Base-by-base conservation (phyloP, 2,888 invertebrate species). In the Mythimna vitellina region DNA sequence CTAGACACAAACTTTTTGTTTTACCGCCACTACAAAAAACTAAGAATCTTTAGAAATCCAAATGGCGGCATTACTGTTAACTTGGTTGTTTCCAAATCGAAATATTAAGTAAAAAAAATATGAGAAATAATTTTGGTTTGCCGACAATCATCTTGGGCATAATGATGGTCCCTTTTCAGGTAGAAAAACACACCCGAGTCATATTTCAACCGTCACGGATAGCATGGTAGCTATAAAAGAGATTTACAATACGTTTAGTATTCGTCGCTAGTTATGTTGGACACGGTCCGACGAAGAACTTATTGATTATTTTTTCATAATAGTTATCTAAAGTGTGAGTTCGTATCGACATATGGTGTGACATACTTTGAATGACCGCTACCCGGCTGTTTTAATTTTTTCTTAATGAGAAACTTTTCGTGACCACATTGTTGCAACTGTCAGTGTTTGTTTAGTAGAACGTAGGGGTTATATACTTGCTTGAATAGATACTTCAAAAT, bases 111-210 rank as follows among this genome's bases (percentile, higher is more conserved):
- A 91, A 91, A 92, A 89, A 93, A 92, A 90, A 88, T 46, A 88
- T 88, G 87, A 87, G 89, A 93, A 93, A 94, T 93, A 89, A 94
- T 94, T 93, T 93, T 87, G 92, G 91, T 89, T 91, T 87, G 94
- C 95, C 95, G 95, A 95, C 96, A 95, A 94, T 95, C 94, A 95
- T 93, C 89, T 89, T 88, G 84, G 86, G 89, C 90, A 93, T 96
- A 95, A 95, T 95, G 94, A 95, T 90, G 93, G 93, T 91, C 95
- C 95, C 92, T 93, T 93, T 93, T 91, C 96, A 96, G 96, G 96
- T 96, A 96, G 94, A 93, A 88, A 84, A 93, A 93, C 88, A 92
- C 92, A 92, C 93, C 93, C 90, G 93, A 95, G 94, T 93, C 92
- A 94, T 96, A 96, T 95, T 95, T 95, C 93, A 96, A 93, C 93